Conservation (phyloP, 2,113 vertebrate genomes). For the Cairina moschata region DNA sequence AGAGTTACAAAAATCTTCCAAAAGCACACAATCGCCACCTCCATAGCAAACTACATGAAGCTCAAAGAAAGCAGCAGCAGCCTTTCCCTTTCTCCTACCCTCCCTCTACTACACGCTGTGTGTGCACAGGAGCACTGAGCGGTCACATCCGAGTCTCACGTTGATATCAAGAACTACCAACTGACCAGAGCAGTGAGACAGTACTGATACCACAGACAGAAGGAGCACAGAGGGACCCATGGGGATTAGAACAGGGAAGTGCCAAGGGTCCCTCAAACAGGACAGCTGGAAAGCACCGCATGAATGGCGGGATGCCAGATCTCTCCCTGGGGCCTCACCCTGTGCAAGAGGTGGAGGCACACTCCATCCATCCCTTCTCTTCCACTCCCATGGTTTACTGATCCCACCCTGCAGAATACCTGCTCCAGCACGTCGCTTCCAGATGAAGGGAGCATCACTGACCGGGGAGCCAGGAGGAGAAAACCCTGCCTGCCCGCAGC, state of each 20-base stretch:
- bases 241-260: background rate
- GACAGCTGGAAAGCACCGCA: background rate
- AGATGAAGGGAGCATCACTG: background rate
- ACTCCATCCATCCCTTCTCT: background rate
- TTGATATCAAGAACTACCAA: background rate
- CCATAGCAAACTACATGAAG: background rate
- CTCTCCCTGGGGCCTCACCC: background rate
- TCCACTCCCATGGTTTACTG: background rate
- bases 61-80: background rate
- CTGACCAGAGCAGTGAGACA: background rate
- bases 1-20: background rate
- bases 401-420: background rate
- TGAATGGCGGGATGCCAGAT: background rate
- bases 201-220: background rate
- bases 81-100: background rate
- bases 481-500: background rate
- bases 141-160: background rate
- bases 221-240: background rate
- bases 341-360: fast-evolving
- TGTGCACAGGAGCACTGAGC: fast-evolving
- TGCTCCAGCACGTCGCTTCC: fast-evolving
- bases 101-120: background rate
- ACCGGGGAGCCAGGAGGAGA: background rate
- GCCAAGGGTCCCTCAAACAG: background rate
- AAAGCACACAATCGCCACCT: background rate